A percentile compares a stretch with the other conserved stretches of the same genome.
Conservation (phyloP, 2,797 vertebrate genomes). For the Kryptopterus vitreolus region DNA sequence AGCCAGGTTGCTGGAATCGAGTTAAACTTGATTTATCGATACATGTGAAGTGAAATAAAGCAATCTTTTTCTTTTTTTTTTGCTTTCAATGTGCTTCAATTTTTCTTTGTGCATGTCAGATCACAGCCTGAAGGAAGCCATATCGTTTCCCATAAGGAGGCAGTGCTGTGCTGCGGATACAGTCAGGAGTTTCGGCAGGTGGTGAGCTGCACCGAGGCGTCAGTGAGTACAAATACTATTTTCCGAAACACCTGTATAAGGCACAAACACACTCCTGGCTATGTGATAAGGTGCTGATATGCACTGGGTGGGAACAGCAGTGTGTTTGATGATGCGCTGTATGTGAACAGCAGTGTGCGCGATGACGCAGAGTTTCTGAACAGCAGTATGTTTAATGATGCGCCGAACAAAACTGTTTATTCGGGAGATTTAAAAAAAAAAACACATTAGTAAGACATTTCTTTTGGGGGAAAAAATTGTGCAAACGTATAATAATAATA, state of each 20-base stretch:
- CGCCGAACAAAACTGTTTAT: background rate
- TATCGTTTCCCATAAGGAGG: slow-evolving; percentile 74
- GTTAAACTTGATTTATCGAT: background rate
- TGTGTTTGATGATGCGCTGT: background rate
- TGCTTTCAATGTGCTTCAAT: background rate
- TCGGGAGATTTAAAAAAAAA: background rate
- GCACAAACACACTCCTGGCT: background rate
- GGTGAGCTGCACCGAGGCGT: slow-evolving; percentile 79
- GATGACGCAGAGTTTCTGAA: background rate
- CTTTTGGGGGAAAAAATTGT: background rate
- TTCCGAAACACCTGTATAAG: slow-evolving; percentile 17
- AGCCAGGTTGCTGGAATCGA: background rate
- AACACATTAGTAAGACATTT: background rate
- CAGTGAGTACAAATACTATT: slow-evolving; percentile 71
- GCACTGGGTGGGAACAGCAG: background rate
- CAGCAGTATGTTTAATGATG: background rate
- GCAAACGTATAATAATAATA: background rate
- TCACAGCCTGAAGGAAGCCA: slow-evolving; percentile 58
- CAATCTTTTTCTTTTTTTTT: too few species aligned
- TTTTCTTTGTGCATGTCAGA: slow-evolving; percentile 54
- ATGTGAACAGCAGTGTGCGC: slow-evolving; percentile 1
- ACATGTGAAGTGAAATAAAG: background rate
- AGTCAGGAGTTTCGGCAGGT: slow-evolving; percentile 76
- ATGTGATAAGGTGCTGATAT: background rate
- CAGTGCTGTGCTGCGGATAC: slow-evolving; percentile 76